Evolutionary conservation across 1,140 invertebrate species (phyloP).

Genomic region (Thaumetopoea pityocampa): DNA sequence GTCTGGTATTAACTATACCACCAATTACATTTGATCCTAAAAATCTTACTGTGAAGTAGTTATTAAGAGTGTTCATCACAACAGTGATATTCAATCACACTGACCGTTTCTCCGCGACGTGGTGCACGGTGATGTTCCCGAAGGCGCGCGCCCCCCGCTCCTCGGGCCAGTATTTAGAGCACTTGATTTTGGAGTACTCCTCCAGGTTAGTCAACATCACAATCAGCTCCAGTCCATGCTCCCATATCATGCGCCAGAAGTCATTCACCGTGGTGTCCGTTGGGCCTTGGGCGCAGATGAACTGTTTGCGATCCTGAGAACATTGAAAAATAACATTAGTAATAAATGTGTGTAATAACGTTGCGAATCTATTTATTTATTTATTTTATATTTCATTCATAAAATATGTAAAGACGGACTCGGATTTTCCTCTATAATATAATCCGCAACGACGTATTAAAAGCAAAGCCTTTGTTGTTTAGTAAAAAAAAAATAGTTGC

Average conservation of each 20-base stretch:
- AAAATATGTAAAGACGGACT: too few species aligned
- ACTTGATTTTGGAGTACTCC: slow-evolving; percentile 95
- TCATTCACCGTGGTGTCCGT: slow-evolving; percentile 95
- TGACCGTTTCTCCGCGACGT: slow-evolving; percentile 83
- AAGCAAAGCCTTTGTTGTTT: too few species aligned
- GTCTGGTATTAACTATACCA: too few species aligned
- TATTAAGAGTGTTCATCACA: too few species aligned
- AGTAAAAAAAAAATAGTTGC: too few species aligned
- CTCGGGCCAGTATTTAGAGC: slow-evolving; percentile 95
- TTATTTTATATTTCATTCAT: too few species aligned
- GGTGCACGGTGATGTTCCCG: slow-evolving; percentile 86
- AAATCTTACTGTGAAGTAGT: too few species aligned
- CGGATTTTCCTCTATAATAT: too few species aligned
- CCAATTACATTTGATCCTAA: too few species aligned
- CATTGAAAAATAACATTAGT: slow-evolving; percentile 6
- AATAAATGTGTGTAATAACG: too few species aligned
- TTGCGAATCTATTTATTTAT: too few species aligned
- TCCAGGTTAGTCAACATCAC: slow-evolving; percentile 96
- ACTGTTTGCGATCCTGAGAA: slow-evolving; percentile 88
- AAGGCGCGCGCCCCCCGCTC: slow-evolving; percentile 85
- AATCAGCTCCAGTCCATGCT: slow-evolving; percentile 93
- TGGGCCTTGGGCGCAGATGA: slow-evolving; percentile 95
- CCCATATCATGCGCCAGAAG: slow-evolving; percentile 99
- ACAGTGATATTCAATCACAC: slow-evolving; percentile 29
- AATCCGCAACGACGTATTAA: too few species aligned